Conservation (phyloP, 1,140 invertebrate genomes). For the Calosoma granatense region DNA sequence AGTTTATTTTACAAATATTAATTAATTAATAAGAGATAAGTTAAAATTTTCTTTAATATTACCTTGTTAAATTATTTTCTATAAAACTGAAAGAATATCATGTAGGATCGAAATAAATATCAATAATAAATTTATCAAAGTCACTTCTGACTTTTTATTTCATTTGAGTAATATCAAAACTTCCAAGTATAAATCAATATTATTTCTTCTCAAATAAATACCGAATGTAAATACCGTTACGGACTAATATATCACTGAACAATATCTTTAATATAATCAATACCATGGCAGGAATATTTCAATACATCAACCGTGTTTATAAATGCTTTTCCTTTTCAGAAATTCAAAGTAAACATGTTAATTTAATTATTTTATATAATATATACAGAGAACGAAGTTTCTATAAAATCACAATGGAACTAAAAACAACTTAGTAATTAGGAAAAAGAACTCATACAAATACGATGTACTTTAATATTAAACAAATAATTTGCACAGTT, state of each 20-base stretch:
- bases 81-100: no score
- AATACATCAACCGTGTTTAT: conserved; percentile 3
- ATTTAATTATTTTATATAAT: background rate
- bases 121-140: background rate
- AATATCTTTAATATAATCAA: background rate
- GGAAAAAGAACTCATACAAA: background rate
- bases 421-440: background rate
- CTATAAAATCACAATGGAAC: conserved; percentile 1
- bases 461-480: background rate
- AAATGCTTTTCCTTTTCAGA: background rate
- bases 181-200: conserved; percentile 1
- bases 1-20: no score
- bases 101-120: no score
- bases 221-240: background rate
- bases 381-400: conserved; percentile 1
- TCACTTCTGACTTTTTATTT: background rate
- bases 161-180: conserved; percentile 8
- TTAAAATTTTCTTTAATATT: no score
- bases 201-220: conserved; percentile 3
- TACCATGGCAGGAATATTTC: conserved; percentile 4
- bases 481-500: conserved; percentile 2
- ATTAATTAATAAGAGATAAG: no score
- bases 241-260: background rate
- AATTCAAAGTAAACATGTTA: background rate
- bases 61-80: no score